phyloP scores from a whole-genome alignment of 2,113 vertebrate genomes.

The Manacus vitellinus region DNA sequence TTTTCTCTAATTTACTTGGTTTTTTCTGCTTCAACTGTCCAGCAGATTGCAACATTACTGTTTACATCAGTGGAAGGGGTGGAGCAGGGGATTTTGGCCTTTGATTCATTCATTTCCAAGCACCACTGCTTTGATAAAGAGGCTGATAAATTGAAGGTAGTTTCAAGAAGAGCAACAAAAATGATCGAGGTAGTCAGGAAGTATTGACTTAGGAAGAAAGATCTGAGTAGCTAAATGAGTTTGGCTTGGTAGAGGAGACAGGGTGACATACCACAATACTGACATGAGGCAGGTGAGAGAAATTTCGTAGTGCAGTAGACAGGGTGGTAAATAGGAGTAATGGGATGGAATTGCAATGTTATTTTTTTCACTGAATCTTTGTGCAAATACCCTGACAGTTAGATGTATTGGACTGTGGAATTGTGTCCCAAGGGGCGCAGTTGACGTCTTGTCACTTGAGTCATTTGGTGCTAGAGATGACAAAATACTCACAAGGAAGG shows the following conservation, averaged over 20 bases:
- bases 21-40: background rate
- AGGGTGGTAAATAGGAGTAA: background rate
- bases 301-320: background rate
- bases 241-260: background rate
- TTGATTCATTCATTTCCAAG: background rate
- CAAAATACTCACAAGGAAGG: background rate
- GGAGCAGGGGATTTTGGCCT: background rate
- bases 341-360: background rate
- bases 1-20: background rate
- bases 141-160: background rate
- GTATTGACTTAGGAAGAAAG: background rate
- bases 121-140: background rate
- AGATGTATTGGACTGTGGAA: background rate
- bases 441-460: background rate
- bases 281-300: background rate
- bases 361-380: background rate
- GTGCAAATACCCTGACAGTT: background rate
- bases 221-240: background rate
- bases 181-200: background rate
- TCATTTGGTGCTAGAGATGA: background rate
- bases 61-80: background rate
- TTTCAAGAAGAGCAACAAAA: conserved; percentile 22
- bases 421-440: background rate
- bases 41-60: background rate
- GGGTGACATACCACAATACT: background rate